Conservation (phyloP, 2,888 invertebrate species). For the Thelaira solivaga region DNA sequence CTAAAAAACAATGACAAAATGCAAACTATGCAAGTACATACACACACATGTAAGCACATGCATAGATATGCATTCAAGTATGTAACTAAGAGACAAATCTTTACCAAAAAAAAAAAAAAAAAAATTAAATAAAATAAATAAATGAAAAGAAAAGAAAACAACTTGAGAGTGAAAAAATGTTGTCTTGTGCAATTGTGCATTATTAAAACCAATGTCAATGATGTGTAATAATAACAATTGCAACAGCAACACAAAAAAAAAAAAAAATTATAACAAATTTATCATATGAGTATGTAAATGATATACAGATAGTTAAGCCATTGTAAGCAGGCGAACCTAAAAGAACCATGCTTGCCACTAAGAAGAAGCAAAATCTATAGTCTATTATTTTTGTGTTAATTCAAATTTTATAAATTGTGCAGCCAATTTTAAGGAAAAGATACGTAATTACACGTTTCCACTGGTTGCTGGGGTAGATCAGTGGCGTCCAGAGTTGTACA, state of each 20-base stretch:
- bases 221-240: slow-evolving; percentile 37
- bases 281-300: background rate
- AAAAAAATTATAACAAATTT: background rate
- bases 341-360: no score
- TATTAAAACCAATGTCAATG: slow-evolving; percentile 49
- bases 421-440: no score
- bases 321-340: background rate
- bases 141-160: slow-evolving; percentile 2
- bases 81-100: background rate
- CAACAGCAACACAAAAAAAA: background rate
- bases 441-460: no score
- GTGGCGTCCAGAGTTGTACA: no score
- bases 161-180: background rate
- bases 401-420: no score
- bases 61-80: background rate
- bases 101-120: background rate
- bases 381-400: no score
- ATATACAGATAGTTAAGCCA: background rate
- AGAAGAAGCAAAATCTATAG: no score
- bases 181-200: slow-evolving; percentile 45
- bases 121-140: background rate
- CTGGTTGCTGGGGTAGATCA: no score
- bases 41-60: background rate
- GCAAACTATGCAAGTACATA: slow-evolving; percentile 1
- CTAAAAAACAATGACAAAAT: background rate